Conservation (phyloP, 2,888 invertebrate genomes). For the Altica lythri region DNA sequence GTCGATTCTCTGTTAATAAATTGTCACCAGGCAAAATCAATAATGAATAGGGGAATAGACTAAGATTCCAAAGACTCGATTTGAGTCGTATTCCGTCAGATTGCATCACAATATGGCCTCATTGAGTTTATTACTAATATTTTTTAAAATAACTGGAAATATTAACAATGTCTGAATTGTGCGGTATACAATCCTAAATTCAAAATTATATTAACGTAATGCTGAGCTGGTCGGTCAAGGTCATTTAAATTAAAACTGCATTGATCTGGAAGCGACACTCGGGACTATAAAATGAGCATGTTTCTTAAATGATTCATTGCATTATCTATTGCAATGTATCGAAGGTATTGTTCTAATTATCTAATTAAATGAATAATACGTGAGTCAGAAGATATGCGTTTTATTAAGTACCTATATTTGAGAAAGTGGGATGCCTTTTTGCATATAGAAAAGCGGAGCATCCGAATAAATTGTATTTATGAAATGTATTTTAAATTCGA, state of each 20-base stretch:
- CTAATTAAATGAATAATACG: too few relatives aligned
- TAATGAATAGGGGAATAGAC: constrained; percentile 17
- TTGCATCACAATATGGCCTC: constrained; percentile 55
- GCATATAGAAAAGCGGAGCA: too few relatives aligned
- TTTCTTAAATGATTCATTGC: neutral
- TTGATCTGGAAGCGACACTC: neutral
- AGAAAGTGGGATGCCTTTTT: too few relatives aligned
- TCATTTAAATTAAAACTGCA: constrained; percentile 18
- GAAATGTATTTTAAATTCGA: too few relatives aligned
- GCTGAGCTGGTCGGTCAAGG: constrained; percentile 9
- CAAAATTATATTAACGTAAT: neutral
- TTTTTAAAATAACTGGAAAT: too few relatives aligned
- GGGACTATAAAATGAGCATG: neutral
- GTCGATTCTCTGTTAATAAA: too few relatives aligned
- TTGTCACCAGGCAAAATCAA: constrained; percentile 24
- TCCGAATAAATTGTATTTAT: too few relatives aligned
- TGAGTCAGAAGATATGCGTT: too few relatives aligned
- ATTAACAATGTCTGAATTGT: too few relatives aligned
- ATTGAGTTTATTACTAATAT: neutral
- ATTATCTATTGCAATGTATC: neutral
- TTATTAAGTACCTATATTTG: too few relatives aligned
- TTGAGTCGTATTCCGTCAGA: constrained; percentile 25
- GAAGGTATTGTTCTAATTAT: neutral
- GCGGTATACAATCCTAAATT: too few relatives aligned
- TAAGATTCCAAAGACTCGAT: neutral